These are phyloP conservation scores for Conger conger DNA, from an alignment of 2,113 vertebrate species.

Conservation along the genomic window DNA sequence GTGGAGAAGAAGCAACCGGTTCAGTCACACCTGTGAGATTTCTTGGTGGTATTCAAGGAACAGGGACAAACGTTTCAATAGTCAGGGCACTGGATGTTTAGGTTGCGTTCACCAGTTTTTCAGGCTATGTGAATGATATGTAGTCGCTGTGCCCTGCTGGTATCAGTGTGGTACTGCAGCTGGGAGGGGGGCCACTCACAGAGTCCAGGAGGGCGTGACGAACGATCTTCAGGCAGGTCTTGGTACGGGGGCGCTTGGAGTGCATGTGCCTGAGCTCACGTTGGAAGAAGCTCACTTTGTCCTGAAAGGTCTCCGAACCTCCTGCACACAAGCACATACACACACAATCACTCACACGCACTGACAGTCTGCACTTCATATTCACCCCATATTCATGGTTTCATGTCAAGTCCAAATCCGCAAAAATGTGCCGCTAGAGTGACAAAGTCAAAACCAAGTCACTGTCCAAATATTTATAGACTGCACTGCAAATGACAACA, in stretches of 20 bases:
- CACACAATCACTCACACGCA: neutral
- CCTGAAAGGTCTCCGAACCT: constrained; percentile 97
- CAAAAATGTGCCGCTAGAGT: too few species aligned
- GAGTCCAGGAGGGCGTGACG: constrained; percentile 87
- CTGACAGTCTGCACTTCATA: neutral
- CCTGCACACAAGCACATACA: constrained; percentile 61
- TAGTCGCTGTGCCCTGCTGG: neutral
- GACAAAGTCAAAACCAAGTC: too few species aligned
- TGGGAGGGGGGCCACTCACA: constrained; percentile 62
- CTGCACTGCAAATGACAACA: too few species aligned
- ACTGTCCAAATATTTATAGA: too few species aligned
- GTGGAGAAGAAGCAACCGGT: constrained; percentile 22
- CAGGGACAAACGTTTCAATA: neutral
- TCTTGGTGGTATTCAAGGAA: neutral
- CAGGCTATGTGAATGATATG: neutral
- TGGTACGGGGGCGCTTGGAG: constrained; percentile 89
- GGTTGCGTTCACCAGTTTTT: neutral
- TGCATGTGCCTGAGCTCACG: constrained; percentile 92
- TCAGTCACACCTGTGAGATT: neutral
- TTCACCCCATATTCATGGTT: too few species aligned
- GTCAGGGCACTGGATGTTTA: neutral
- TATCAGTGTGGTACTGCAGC: too few species aligned
- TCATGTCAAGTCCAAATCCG: too few species aligned
- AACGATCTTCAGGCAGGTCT: constrained; percentile 90
- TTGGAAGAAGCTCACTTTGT: constrained; percentile 98